phyloP scores from a whole-genome alignment of 1,140 invertebrate genomes.

The Ptiloglossa arizonensis region DNA sequence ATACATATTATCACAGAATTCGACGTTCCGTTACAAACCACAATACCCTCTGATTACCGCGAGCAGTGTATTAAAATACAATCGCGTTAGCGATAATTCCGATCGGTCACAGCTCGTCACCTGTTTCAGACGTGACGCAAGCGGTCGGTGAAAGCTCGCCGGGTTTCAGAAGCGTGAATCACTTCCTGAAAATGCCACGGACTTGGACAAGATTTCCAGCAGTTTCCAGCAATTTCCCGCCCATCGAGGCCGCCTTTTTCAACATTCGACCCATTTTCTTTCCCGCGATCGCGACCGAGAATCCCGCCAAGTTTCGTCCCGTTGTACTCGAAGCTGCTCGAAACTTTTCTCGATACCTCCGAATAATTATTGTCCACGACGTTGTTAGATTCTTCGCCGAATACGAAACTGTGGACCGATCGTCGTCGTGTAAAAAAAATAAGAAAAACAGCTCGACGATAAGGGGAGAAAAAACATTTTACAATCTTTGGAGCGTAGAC shows the following conservation, averaged over 20 bases:
- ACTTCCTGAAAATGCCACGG: conserved; percentile 60
- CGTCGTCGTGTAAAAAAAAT: background rate
- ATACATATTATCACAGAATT: no score
- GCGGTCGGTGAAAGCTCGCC: conserved; percentile 50
- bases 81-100: conserved; percentile 21
- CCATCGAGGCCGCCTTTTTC: conserved; percentile 3
- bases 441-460: background rate
- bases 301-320: background rate
- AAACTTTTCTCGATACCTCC: background rate
- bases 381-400: no score
- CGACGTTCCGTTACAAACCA: no score
- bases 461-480: background rate
- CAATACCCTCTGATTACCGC: background rate
- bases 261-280: conserved; percentile 26
- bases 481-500: background rate
- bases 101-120: conserved; percentile 43
- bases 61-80: no score
- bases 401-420: background rate
- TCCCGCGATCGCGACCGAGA: background rate
- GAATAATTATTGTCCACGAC: background rate
- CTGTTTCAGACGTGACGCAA: conserved; percentile 54
- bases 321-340: background rate
- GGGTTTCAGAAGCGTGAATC: conserved; percentile 40
- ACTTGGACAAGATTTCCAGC: background rate
- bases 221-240: conserved; percentile 29